These are phyloP conservation scores for Tiliacea aurago DNA, from an alignment of 2,888 invertebrate genomes.

Conservation along the genomic window DNA sequence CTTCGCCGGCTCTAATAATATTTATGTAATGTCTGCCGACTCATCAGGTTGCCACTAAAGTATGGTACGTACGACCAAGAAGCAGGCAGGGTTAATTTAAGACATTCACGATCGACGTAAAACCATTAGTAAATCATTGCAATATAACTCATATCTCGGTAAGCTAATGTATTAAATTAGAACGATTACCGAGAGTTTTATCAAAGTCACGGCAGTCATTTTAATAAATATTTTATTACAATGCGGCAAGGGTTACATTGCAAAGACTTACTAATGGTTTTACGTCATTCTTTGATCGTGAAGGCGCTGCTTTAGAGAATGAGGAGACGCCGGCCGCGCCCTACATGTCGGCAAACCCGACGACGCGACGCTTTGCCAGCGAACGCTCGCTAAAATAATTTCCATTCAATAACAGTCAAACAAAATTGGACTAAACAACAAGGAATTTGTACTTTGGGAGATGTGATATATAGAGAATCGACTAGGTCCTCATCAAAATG, in stretches of 20 bases:
- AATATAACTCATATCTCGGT: background rate
- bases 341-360: conserved; percentile 30
- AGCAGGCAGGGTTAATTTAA: conserved; percentile 64
- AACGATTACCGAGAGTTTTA: background rate
- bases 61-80: conserved; percentile 61
- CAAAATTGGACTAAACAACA: conserved; percentile 91
- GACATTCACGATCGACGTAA: background rate
- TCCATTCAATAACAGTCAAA: conserved; percentile 90
- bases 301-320: conserved; percentile 45
- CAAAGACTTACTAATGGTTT: background rate
- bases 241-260: background rate
- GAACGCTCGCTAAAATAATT: conserved; percentile 87
- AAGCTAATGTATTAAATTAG: background rate
- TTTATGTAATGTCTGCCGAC: conserved; percentile 43
- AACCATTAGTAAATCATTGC: background rate
- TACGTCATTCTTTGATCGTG: background rate
- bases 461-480: conserved; percentile 91
- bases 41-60: conserved; percentile 55
- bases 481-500: conserved; percentile 91
- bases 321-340: conserved; percentile 64
- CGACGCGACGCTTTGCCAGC: conserved; percentile 64
- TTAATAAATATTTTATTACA: background rate
- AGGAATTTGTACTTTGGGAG: conserved; percentile 91
- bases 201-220: background rate
- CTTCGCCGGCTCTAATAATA: conserved; percentile 51